These are phyloP conservation scores for Lampris megalopsis DNA, from an alignment of 2,113 vertebrate genomes.

Conservation along the genomic window DNA sequence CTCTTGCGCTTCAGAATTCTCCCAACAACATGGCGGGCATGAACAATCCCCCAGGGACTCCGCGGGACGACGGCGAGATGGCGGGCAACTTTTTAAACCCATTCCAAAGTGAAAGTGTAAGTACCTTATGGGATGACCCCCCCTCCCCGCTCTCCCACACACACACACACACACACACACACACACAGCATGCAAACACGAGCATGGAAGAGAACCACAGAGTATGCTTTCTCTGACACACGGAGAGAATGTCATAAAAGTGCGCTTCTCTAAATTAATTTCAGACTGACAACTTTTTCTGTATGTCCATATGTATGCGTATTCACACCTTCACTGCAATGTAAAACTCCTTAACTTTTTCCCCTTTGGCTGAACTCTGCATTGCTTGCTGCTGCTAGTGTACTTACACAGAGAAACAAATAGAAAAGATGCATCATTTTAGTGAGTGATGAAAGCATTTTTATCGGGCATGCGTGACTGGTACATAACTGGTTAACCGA, in stretches of 20 bases:
- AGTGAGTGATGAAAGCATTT: not conserved
- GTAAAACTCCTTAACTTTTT: slow-evolving; percentile 61
- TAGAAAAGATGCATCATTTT: not conserved
- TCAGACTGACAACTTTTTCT: slow-evolving; percentile 41
- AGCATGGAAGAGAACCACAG: slow-evolving; percentile 4
- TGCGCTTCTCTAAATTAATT: slow-evolving; percentile 34
- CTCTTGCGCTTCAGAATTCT: slow-evolving; percentile 82
- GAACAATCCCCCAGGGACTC: slow-evolving; percentile 90
- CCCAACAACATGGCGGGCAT: slow-evolving; percentile 90
- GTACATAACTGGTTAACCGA: not conserved
- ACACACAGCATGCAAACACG: slow-evolving; percentile 5
- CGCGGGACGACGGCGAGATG: slow-evolving; percentile 90
- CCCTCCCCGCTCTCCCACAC: not conserved
- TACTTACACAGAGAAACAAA: slow-evolving; percentile 22
- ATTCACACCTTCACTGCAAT: slow-evolving; percentile 34
- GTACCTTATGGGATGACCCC: slow-evolving; percentile 42
- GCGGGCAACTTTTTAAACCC: slow-evolving; percentile 91
- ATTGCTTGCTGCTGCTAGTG: slow-evolving; percentile 65
- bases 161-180: slow-evolving; percentile 1
- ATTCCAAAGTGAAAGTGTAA: slow-evolving; percentile 93
- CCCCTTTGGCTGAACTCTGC: slow-evolving; percentile 60
- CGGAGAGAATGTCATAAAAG: slow-evolving; percentile 52
- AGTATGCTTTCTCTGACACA: slow-evolving; percentile 51
- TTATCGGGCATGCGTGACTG: slow-evolving; percentile 18
- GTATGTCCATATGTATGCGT: not conserved